Conservation (phyloP, 2,888 invertebrate species). For the Nemurella pictetii region DNA sequence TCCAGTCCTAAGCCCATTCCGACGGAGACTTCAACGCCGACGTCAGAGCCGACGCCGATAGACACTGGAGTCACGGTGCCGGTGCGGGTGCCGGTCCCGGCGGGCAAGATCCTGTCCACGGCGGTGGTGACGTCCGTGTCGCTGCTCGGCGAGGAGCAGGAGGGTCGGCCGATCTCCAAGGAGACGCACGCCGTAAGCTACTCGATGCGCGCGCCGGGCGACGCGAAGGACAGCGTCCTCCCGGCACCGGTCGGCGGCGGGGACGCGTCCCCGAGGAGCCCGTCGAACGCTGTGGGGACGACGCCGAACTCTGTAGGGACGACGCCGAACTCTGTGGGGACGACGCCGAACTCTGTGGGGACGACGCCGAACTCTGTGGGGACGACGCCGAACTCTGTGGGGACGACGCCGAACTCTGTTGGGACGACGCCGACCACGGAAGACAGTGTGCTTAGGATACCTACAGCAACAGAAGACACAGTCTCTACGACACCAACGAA, state of each 20-base stretch:
- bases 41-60: neutral
- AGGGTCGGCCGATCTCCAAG: neutral
- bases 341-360: too few relatives aligned
- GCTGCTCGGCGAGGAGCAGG: slow-evolving; percentile 33
- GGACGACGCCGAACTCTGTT: neutral
- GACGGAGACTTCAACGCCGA: slow-evolving; percentile 48
- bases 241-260: neutral
- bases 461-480: neutral
- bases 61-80: neutral
- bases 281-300: neutral
- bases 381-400: neutral
- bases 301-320: too few relatives aligned
- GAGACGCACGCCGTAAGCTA: neutral
- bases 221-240: too few relatives aligned
- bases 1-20: too few relatives aligned
- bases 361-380: neutral
- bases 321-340: neutral
- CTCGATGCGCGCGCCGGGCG: neutral
- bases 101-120: slow-evolving; percentile 40
- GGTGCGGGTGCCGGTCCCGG: neutral
- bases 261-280: neutral
- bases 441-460: too few relatives aligned
- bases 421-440: too few relatives aligned
- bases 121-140: slow-evolving; percentile 42
- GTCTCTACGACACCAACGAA: neutral